Base-by-base conservation (phyloP, 53 echinoderm and acorn worm species). In the Echinarachnius parma region DNA sequence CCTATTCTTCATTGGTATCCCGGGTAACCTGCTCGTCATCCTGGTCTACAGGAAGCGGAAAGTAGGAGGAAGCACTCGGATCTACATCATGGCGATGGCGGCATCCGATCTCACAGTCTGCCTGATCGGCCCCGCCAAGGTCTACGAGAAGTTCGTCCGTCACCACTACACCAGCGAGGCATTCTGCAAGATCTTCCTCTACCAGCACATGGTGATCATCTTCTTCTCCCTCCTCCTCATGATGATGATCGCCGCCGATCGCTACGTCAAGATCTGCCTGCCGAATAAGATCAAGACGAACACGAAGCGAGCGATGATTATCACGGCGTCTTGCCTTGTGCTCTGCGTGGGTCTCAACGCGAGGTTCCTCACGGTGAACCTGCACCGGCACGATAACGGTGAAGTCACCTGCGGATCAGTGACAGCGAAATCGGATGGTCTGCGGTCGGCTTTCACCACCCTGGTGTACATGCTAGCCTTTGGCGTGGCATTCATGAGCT, bases 151-250 rank as follows among this genome's bases (percentile, higher is more conserved):
- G 4, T 2, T 33, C 2, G 2, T 15, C 8, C 18, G 8, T 15
- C 25, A 30, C 11, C 56, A n/a, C 31, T 59, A 59, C 14, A 31
- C 59, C 16, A 59, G 32, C 24, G 16, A 20, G 8, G 21, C 34
- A 8, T 59, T 59, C 59, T 59, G 59, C 59, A 59, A 59, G 59
- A 19, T 59, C n/a, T 59, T 59, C 13, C 31, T 59, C n/a, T 59
- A 18, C n/a, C 19, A 2, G 2, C 34, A 59, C 9, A 18, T 33
- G 18, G 31, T 34, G 9, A n/a, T 59, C 3, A 10, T 32, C 7
- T 18, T 10, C 13, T 34, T 59, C 19, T 59, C 59, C 21, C 19
- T 59, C 21, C 4, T 59, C 14, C 5, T 59, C 2, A 59, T 59
- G 59, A 34, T 32, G 10, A 20, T 59, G 31, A 59, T 59, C 16